These are phyloP conservation scores for Sebastes alutus DNA, from an alignment of 2,797 vertebrate genomes.

Conservation along the genomic window DNA sequence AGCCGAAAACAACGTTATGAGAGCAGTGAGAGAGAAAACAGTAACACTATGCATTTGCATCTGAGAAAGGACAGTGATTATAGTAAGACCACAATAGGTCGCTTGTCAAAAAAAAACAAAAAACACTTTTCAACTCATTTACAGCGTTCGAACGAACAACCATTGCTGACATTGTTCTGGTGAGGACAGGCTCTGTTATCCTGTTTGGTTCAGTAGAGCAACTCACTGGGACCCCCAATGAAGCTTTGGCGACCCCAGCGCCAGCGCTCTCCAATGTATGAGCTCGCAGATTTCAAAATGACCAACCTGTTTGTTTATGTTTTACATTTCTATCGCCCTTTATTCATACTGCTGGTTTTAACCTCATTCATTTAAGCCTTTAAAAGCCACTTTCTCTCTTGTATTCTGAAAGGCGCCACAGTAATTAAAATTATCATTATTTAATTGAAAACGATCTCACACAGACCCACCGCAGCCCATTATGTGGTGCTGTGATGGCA, in stretches of 20 bases:
- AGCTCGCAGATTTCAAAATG: not conserved
- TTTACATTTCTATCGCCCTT: not conserved
- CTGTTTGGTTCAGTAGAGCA: not conserved
- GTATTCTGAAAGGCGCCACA: not conserved
- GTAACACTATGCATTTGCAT: not conserved
- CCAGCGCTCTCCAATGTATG: not conserved
- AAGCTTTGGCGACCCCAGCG: too few relatives aligned
- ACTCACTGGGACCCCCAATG: too few relatives aligned
- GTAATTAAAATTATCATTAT: constrained; percentile 31
- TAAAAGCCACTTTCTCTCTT: constrained; percentile 1
- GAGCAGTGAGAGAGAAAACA: not conserved
- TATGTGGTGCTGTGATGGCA: constrained; percentile 43
- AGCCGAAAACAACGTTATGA: not conserved
- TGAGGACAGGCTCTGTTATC: not conserved
- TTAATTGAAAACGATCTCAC: constrained; percentile 47
- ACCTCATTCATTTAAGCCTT: not conserved
- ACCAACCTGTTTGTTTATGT: not conserved
- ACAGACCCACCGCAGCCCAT: constrained; percentile 27
- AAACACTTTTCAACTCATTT: not conserved
- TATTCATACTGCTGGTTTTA: not conserved
- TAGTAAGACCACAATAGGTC: not conserved
- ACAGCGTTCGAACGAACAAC: not conserved
- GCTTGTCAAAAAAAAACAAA: not conserved
- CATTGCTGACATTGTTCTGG: not conserved
- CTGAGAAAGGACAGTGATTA: not conserved